These are phyloP conservation scores for Baryphthengus martii DNA, from an alignment of 2,113 vertebrate species.

Conservation along the genomic window DNA sequence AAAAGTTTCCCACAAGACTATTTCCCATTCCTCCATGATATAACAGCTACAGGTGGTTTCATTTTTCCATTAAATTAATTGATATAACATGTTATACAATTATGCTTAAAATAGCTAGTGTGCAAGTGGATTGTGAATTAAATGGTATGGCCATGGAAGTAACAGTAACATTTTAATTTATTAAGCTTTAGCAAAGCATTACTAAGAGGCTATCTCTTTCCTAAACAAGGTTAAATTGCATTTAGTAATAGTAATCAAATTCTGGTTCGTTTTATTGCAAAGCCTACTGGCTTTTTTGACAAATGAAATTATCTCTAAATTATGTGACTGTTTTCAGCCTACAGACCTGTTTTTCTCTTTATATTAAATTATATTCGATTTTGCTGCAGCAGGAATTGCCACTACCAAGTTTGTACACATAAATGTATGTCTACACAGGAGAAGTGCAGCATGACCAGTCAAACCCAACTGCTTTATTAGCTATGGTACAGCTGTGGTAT, in stretches of 20 bases:
- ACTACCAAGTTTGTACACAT: background rate
- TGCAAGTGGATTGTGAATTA: background rate
- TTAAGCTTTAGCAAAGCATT: slow-evolving; percentile 5
- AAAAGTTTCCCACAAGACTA: background rate
- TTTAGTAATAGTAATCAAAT: slow-evolving; percentile 37
- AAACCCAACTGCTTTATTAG: background rate
- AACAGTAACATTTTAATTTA: slow-evolving; percentile 15
- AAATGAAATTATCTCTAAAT: background rate
- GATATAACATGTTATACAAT: background rate
- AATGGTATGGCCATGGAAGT: background rate
- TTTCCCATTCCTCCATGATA: background rate
- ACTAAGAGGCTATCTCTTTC: background rate
- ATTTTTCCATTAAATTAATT: background rate
- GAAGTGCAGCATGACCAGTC: background rate
- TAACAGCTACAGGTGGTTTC: background rate
- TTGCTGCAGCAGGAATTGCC: background rate
- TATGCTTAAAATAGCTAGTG: background rate
- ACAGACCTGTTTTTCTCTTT: background rate
- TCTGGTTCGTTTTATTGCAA: slow-evolving; percentile 17
- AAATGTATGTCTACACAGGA: background rate
- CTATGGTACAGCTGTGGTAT: background rate
- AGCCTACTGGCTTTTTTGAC: background rate
- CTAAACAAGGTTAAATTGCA: slow-evolving; percentile 18
- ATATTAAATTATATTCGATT: background rate
- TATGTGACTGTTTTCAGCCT: background rate